Conservation (phyloP, 2,113 vertebrate genomes). For the Ancistrus triradiatus region DNA sequence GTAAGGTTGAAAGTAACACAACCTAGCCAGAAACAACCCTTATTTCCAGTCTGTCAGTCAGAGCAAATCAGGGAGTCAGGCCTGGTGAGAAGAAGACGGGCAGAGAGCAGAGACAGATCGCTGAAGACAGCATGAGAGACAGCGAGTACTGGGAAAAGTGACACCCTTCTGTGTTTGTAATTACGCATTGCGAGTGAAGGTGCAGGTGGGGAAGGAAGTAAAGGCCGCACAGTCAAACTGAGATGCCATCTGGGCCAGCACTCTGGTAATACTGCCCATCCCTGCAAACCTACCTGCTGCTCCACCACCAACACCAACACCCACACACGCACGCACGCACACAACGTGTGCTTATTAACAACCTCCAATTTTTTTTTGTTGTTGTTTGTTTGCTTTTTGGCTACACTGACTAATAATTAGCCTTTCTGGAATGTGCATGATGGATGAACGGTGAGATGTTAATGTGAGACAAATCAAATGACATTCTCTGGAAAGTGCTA, state of each 20-base stretch:
- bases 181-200: slow-evolving; percentile 37
- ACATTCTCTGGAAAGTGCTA: neutral
- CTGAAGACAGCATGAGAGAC: slow-evolving; percentile 29
- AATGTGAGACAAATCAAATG: neutral
- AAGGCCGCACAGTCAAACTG: slow-evolving; percentile 45
- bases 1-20: neutral
- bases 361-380: no score
- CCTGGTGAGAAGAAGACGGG: slow-evolving; percentile 7
- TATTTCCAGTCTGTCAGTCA: neutral
- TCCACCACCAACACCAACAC: slow-evolving; percentile 22
- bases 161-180: slow-evolving; percentile 55
- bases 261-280: slow-evolving; percentile 31
- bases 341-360: no score
- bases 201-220: slow-evolving; percentile 34
- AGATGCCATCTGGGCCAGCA: slow-evolving; percentile 53
- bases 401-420: neutral
- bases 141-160: slow-evolving; percentile 22
- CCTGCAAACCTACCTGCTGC: slow-evolving; percentile 25
- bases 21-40: neutral
- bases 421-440: neutral
- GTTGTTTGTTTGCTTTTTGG: neutral
- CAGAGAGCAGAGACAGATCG: slow-evolving; percentile 15
- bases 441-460: neutral
- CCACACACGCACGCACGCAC: neutral
- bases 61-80: slow-evolving; percentile 2